Conservation (phyloP, 1,140 invertebrate genomes). For the Drosophila saltans region DNA sequence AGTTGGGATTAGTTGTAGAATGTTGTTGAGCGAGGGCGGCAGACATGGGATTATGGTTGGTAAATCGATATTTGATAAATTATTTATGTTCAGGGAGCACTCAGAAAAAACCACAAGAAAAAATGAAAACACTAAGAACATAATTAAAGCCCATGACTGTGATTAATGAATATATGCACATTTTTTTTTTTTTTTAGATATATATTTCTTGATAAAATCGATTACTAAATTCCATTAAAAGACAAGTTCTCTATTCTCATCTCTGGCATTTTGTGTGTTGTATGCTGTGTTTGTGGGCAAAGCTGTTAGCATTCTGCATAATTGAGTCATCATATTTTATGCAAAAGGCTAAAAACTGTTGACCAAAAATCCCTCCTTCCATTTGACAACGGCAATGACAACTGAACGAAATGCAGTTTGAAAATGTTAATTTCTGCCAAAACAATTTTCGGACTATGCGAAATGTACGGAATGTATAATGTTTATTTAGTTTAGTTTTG, state of each 20-base stretch:
- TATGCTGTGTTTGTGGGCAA: background rate
- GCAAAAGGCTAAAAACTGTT: background rate
- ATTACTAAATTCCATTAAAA: slow-evolving; percentile 31
- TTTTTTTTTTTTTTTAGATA: too few relatives aligned
- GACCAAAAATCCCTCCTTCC: slow-evolving; percentile 1
- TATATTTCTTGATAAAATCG: slow-evolving; percentile 42
- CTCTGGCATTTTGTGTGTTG: background rate
- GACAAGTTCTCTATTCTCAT: slow-evolving; percentile 19
- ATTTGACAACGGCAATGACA: slow-evolving; percentile 12
- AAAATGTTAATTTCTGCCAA: slow-evolving; percentile 25
- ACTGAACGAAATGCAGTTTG: slow-evolving; percentile 16
- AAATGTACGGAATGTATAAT: slow-evolving; percentile 1
- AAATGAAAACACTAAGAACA: slow-evolving; percentile 42
- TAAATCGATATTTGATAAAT: slow-evolving; percentile 78
- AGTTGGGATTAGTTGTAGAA: slow-evolving; percentile 63
- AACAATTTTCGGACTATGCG: background rate
- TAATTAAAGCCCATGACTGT: slow-evolving; percentile 62
- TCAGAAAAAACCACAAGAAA: background rate
- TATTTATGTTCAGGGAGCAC: slow-evolving; percentile 55
- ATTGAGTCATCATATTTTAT: slow-evolving; percentile 11
- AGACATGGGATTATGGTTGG: slow-evolving; percentile 54
- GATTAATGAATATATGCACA: slow-evolving; percentile 57
- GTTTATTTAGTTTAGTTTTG: slow-evolving; percentile 22
- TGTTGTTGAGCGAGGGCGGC: slow-evolving; percentile 26
- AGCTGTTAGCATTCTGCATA: background rate